A percentile compares a stretch with the other conserved stretches of the same genome.
Conservation (phyloP, 2,797 vertebrate genomes). For the Sarcoramphus papa region DNA sequence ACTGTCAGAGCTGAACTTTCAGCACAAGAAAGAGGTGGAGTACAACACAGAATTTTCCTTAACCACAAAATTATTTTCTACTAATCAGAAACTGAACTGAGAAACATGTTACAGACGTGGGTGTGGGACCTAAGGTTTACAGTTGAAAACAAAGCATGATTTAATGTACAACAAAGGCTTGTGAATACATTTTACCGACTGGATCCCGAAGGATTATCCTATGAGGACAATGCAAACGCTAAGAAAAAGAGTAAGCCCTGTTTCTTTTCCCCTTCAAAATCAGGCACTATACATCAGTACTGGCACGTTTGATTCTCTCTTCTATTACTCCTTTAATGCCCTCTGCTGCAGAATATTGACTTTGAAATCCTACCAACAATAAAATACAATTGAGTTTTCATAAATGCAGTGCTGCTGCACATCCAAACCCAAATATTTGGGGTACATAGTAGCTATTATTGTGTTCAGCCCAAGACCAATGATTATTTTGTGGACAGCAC, state of each 20-base stretch:
- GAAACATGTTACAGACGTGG: background rate
- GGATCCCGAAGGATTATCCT: background rate
- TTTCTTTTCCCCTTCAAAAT: background rate
- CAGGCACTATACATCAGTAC: background rate
- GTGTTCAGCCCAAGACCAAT: background rate
- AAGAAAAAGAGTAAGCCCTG: background rate
- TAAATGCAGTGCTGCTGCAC: background rate
- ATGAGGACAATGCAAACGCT: background rate
- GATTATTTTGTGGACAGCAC: background rate
- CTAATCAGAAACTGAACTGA: background rate
- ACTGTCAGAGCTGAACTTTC: background rate
- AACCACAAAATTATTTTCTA: slow-evolving; percentile 1
- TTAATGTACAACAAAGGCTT: background rate
- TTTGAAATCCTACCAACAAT: background rate
- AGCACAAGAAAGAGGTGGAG: background rate
- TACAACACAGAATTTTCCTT: background rate
- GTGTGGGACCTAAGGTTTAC: background rate
- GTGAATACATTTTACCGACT: background rate
- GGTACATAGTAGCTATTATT: background rate
- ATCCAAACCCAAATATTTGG: background rate
- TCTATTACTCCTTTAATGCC: background rate
- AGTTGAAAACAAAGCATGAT: background rate
- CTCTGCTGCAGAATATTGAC: slow-evolving; percentile 8
- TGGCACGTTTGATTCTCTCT: background rate
- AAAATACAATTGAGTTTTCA: background rate